Percentiles rank a stretch among this genome's conserved stretches.
phyloP scores from a whole-genome alignment of 2,113 vertebrate species.

The Ascaphus truei region DNA sequence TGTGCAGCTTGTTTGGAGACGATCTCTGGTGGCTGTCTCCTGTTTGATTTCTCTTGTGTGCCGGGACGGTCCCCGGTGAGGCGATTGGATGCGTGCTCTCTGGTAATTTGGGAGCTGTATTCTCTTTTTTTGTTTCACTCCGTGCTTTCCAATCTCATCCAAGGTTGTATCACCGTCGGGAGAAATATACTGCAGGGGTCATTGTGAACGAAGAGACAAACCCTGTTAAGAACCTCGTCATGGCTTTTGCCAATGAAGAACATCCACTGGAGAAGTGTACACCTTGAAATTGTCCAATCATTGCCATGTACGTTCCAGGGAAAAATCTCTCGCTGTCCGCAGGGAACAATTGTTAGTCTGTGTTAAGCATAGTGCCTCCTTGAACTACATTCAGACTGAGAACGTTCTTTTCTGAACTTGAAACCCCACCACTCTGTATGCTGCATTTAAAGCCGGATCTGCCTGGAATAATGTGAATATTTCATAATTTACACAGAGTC shows the following conservation, averaged over 20 bases:
- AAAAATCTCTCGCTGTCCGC: not conserved
- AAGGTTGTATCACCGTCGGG: not conserved
- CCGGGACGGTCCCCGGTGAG: not conserved
- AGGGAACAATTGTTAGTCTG: not conserved
- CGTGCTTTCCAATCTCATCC: not conserved
- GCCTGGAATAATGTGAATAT: conserved; percentile 20
- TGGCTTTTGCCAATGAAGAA: not conserved
- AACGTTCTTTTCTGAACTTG: not conserved
- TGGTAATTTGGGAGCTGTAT: conserved; percentile 2
- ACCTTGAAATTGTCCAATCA: not conserved
- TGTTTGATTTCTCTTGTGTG: not conserved
- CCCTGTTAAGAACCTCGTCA: not conserved
- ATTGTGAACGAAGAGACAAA: not conserved
- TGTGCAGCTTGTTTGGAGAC: conserved; percentile 16
- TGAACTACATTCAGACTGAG: not conserved
- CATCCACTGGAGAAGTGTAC: not conserved
- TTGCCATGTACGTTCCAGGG: not conserved
- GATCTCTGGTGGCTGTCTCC: conserved; percentile 26
- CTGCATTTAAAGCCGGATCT: not conserved
- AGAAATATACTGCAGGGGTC: not conserved
- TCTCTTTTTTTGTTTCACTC: conserved; percentile 21
- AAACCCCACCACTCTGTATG: not conserved
- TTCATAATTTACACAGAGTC: conserved; percentile 23
- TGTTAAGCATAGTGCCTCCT: no score
- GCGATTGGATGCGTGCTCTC: not conserved